phyloP scores from a whole-genome alignment of 2,113 vertebrate genomes.

The Poecilia latipinna region DNA sequence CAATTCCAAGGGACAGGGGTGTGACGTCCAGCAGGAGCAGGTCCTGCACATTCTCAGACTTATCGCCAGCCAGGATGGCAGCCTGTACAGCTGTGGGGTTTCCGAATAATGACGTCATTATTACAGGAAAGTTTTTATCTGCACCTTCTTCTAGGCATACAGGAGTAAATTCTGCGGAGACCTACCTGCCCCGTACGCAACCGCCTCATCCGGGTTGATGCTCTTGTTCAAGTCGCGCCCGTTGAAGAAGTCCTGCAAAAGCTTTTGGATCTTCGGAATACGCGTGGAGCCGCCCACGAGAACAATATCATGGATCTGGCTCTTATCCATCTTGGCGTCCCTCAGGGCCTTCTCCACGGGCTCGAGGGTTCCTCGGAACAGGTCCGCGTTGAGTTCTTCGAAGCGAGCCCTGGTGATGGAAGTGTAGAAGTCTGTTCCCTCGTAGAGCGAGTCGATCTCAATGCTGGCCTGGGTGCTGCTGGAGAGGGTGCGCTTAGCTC shows the following conservation, averaged over 20 bases:
- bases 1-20: constrained; percentile 88
- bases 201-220: constrained; percentile 92
- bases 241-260: constrained; percentile 91
- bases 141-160: background rate
- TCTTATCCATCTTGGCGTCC: constrained; percentile 91
- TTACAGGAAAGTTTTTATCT: background rate
- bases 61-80: constrained; percentile 90
- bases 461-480: constrained; percentile 93
- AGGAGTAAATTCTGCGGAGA: background rate
- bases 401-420: constrained; percentile 91
- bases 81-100: constrained; percentile 87
- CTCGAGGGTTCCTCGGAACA: constrained; percentile 90
- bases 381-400: constrained; percentile 90
- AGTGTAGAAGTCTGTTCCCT: constrained; percentile 91
- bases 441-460: constrained; percentile 90
- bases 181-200: constrained; percentile 89
- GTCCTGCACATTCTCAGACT: constrained; percentile 95
- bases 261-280: constrained; percentile 91
- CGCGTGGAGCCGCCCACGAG: constrained; percentile 93
- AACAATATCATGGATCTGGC: constrained; percentile 90
- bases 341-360: constrained; percentile 90
- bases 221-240: constrained; percentile 93
- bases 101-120: constrained; percentile 15
- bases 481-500: constrained; percentile 91
- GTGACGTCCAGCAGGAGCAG: constrained; percentile 89